Percentiles rank a stretch among this genome's conserved stretches.
These are phyloP conservation scores for Eurytemora carolleeae DNA, from an alignment of 1,140 invertebrate genomes.

Conservation along the genomic window DNA sequence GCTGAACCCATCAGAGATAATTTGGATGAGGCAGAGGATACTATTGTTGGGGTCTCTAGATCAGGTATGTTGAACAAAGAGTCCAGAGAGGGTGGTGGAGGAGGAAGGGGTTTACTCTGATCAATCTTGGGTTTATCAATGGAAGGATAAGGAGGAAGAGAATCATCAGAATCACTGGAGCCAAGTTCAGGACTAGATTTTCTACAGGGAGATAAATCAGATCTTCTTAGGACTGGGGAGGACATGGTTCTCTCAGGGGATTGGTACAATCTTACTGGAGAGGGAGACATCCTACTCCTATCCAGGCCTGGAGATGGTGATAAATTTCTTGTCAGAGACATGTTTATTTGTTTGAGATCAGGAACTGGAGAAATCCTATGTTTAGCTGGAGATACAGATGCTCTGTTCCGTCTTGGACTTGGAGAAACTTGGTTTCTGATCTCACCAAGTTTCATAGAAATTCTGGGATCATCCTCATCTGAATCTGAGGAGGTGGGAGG, in stretches of 20 bases:
- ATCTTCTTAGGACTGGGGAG: neutral
- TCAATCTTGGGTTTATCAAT: neutral
- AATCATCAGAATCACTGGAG: neutral
- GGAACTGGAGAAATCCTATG: no score
- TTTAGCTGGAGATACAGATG: no score
- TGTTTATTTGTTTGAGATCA: no score
- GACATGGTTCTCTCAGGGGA: neutral
- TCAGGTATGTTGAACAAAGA: neutral
- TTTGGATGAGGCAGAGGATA: neutral
- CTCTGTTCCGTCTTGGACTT: no score
- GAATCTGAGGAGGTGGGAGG: neutral
- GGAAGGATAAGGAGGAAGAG: neutral
- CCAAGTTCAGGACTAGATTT: neutral
- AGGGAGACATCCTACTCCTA: neutral
- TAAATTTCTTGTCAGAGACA: no score
- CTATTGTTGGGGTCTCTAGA: neutral
- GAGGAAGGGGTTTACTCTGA: neutral
- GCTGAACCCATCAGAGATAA: neutral
- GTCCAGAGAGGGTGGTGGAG: neutral
- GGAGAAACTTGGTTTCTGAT: no score
- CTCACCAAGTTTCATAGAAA: no score
- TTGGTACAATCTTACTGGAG: neutral
- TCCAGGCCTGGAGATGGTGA: neutral
- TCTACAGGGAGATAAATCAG: neutral
- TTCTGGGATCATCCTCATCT: no score